Evolutionary conservation across 2,888 invertebrate species (phyloP).

Genomic region (Drosophila hamatofila): DNA sequence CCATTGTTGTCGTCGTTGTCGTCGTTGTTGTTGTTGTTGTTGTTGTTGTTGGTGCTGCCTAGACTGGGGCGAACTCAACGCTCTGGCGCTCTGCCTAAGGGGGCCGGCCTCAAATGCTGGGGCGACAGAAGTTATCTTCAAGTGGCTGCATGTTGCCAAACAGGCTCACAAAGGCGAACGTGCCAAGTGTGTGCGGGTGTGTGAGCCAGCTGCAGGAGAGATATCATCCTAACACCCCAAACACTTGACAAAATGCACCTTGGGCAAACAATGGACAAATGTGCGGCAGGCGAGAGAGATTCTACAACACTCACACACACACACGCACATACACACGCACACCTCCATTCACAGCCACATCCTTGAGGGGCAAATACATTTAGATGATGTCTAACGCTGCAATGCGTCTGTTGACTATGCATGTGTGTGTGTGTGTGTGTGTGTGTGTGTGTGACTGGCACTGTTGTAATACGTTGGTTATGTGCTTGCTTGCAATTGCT

Average conservation of each 20-base stretch:
- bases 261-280: conserved; percentile 68
- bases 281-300: conserved; percentile 28
- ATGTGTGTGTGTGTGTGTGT: neutral
- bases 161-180: conserved; percentile 66
- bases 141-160: conserved; percentile 73
- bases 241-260: conserved; percentile 64
- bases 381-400: conserved; percentile 47
- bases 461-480: conserved; percentile 47
- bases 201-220: conserved; percentile 52
- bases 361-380: conserved; percentile 43
- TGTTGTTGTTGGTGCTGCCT: conserved; percentile 18
- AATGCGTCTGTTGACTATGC: conserved; percentile 30
- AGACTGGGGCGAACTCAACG: neutral
- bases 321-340: no score
- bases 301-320: neutral
- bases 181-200: conserved; percentile 65
- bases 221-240: conserved; percentile 38
- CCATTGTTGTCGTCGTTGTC: conserved; percentile 18
- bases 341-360: neutral
- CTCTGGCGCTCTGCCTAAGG: conserved; percentile 21
- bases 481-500: conserved; percentile 46
- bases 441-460: conserved; percentile 16
- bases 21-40: conserved; percentile 15
- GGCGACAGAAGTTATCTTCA: conserved; percentile 77
- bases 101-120: conserved; percentile 37